A percentile compares a stretch with the other conserved stretches of the same genome.
Evolutionary conservation across 2,888 invertebrate species (phyloP).

Genomic region (Eumacrocentrus americanus): DNA sequence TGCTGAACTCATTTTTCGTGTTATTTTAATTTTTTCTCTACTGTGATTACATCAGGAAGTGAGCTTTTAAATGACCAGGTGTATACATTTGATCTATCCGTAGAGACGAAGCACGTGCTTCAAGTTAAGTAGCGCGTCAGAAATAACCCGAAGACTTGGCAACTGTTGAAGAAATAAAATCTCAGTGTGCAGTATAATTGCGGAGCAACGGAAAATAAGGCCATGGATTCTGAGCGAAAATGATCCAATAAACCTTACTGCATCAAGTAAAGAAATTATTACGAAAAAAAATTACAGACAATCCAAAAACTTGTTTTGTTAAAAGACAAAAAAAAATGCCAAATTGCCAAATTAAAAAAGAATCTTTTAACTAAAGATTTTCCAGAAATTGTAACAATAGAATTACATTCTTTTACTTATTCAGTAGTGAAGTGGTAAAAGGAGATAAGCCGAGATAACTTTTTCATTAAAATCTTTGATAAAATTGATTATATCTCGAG

Average conservation of each 20-base stretch:
- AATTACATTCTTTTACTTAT: too few species aligned
- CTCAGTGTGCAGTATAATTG: not conserved
- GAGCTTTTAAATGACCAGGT: not conserved
- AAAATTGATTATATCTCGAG: too few species aligned
- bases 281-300: not conserved
- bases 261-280: not conserved
- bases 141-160: conserved; percentile 7
- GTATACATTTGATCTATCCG: not conserved
- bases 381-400: too few species aligned
- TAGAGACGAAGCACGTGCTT: too few species aligned
- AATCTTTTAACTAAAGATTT: too few species aligned
- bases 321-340: not conserved
- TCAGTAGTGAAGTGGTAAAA: too few species aligned
- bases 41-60: not conserved
- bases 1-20: not conserved
- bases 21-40: not conserved
- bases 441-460: too few species aligned
- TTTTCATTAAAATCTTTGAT: too few species aligned
- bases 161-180: not conserved
- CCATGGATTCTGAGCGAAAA: not conserved
- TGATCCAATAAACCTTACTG: not conserved
- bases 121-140: not conserved
- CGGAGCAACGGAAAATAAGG: not conserved
- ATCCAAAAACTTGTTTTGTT: not conserved
- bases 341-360: not conserved